phyloP scores from a whole-genome alignment of 2,113 vertebrate species.

The Ailuropoda melanoleuca region DNA sequence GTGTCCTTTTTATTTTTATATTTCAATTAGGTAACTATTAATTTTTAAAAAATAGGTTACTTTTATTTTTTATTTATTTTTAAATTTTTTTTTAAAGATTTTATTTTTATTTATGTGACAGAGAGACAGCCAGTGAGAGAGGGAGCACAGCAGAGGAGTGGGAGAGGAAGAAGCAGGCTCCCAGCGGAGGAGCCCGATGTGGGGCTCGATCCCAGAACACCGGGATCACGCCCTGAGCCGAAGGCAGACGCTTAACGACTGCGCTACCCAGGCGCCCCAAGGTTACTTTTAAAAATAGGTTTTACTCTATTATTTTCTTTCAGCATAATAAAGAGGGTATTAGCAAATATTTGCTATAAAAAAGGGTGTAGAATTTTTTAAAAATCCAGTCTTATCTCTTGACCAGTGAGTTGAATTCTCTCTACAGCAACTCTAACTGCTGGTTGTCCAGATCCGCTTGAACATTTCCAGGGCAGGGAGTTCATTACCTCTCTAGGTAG shows the following conservation, averaged over 20 bases:
- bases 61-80: too few relatives aligned
- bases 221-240: too few relatives aligned
- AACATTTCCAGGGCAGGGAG: background rate
- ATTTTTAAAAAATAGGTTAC: background rate
- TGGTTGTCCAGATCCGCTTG: background rate
- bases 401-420: background rate
- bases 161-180: too few relatives aligned
- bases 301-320: slow-evolving; percentile 49
- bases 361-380: background rate
- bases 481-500: background rate
- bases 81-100: too few relatives aligned
- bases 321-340: background rate
- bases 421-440: background rate
- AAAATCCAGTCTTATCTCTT: background rate
- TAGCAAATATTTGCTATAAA: background rate
- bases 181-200: too few relatives aligned
- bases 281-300: background rate
- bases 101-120: too few relatives aligned
- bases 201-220: too few relatives aligned
- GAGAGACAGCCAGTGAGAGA: too few relatives aligned
- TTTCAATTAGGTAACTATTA: background rate
- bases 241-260: too few relatives aligned
- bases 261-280: too few relatives aligned
- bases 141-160: too few relatives aligned
- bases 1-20: background rate